Evolutionary conservation across 2,888 invertebrate species (phyloP), one percentile per base, ranked within the genome.

Genomic region (Drosophila prolongata): DNA sequence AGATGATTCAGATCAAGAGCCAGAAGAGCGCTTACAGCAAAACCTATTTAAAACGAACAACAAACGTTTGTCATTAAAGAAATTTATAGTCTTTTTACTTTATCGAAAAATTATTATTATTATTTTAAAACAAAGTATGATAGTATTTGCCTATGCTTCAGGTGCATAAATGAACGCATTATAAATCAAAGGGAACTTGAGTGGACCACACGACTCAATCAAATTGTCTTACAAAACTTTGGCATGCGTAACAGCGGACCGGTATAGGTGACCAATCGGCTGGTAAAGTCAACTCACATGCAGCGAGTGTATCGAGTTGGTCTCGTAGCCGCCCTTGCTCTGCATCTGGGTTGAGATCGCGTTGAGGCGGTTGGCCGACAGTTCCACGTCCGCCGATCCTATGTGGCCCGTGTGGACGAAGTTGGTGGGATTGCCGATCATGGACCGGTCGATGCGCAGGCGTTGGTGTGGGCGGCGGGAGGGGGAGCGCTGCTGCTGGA

Each of bases 391-490:
- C 56, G 96, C 96, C 19, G 98, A 97, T 27, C 98, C 97, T 90
- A 97, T 95, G 92, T 97, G 97, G 37, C 91, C 95, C 44, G 98
- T 98, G 55, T 99, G 99, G 90, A 97, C 96, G 92, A 99, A 99
- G 93, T 99, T 97, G 82, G 97, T 98, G 13, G 99, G 99, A 80
- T 95, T 95, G 38, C 98, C 97, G 90, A 99, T 99, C 98, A 98
- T 98, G 72, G 97, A 97, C 76, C 98, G 95, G 93, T 96, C 96
- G 94, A 96, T 96, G 93, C 96, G 94, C 93, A 95, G 94, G 90
- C 96, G 94, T 78, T 94, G 94, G 62, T 86, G 95, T 75, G 94
- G 94, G 82, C 95, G 93, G 83, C 95, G 93, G 80, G 95, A 94
- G 80, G 95, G 96, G 83, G 95, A 96, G 62, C 96, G 95, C 80